Base-by-base conservation (phyloP, 2,797 vertebrate genomes). In the Takifugu rubripes region DNA sequence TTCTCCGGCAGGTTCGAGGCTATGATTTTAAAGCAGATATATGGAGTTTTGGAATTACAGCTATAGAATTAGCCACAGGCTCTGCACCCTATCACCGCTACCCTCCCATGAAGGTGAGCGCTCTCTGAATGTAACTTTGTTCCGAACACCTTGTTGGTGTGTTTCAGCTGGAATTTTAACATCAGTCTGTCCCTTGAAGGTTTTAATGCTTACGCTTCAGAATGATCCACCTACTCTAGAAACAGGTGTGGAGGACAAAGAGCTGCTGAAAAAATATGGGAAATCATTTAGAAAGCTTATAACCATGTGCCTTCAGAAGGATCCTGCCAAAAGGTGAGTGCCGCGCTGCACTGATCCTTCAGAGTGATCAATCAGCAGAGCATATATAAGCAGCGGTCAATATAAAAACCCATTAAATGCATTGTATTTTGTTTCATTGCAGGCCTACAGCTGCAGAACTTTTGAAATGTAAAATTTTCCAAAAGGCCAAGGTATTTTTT, bases 391-490 rank as follows among this genome's bases (percentile, higher is more conserved):
- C 48, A 47, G 26, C 40, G 25, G 62, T 71, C 49, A 66, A 64
- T 67, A 31, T 56, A 12, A 49, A 68, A 1, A 43, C 42, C 16
- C 42, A 43, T 43, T n/a, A 3, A 12, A 14, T 14, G 36, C 14
- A 12, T 40, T 31, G 29, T 31, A 27, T 31, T 31, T 40, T 40
- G 36, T 14, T 1, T 40, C 36, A 40, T 40, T 90, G 29, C 80
- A 99, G 97, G 92, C 96, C 97, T 54, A 96, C 97, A 85, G 95
- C 97, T 66, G 93, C 96, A 81, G 97, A 99, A 91, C 96, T 99
- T 90, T 93, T 99, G 93, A 99, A 99, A 93, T 96, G 96, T 91
- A 99, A 99, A 96, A 96, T 99, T 89, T 97, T 98, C 92, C 96
- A 98, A 91, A 99, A 99, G 92, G 95, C 97, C 79, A 99, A 98